Conservation (phyloP, 2,797 vertebrate species). For the Ciconia nigra region DNA sequence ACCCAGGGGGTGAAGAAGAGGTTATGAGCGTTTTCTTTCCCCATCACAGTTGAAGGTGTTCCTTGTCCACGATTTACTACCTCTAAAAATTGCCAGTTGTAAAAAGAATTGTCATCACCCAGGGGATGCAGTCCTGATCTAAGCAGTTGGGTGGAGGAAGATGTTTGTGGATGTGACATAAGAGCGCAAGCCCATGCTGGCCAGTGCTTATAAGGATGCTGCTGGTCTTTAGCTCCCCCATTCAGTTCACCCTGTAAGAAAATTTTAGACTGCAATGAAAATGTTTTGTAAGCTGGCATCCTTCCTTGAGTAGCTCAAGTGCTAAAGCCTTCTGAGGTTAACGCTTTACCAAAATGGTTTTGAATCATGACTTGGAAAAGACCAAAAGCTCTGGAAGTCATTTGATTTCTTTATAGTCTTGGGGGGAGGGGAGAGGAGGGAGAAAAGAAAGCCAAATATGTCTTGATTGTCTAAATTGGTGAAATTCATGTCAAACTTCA, state of each 20-base stretch:
- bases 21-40: not conserved
- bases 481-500: not conserved
- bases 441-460: not conserved
- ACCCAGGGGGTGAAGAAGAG: not conserved
- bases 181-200: not conserved
- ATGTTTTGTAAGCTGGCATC: not conserved
- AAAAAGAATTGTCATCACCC: not conserved
- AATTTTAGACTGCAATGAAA: not conserved
- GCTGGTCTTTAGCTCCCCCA: not conserved
- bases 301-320: not conserved
- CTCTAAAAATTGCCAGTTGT: not conserved
- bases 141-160: not conserved
- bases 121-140: not conserved
- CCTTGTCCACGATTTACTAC: not conserved
- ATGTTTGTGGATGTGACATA: not conserved
- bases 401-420: not conserved
- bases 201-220: not conserved
- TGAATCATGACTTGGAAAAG: not conserved
- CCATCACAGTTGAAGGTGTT: not conserved
- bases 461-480: not conserved
- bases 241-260: not conserved
- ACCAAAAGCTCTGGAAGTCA: not conserved
- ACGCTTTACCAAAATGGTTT: not conserved
- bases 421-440: rapidly evolving
- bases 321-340: not conserved